These are phyloP conservation scores for Uloborus diversus DNA, from an alignment of 1,140 invertebrate species.

Conservation along the genomic window DNA sequence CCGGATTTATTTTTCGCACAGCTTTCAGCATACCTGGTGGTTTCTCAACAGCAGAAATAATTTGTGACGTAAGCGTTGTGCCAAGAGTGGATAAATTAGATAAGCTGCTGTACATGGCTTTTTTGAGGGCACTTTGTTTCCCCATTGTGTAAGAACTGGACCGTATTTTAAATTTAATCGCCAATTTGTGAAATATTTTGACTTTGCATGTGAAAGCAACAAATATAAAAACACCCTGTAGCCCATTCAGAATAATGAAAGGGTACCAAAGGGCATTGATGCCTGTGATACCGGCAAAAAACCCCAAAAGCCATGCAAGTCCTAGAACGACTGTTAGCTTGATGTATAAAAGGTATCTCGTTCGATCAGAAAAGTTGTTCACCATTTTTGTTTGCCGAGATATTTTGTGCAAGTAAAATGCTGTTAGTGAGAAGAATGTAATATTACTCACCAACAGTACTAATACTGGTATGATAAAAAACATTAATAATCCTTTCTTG, in stretches of 20 bases:
- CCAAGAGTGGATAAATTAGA: no score
- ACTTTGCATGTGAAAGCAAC: conserved; percentile 66
- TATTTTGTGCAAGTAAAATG: conserved; percentile 61
- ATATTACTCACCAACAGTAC: conserved; percentile 67
- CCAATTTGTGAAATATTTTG: no score
- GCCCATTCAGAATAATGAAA: conserved; percentile 65
- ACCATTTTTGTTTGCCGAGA: conserved; percentile 36
- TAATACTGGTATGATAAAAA: conserved; percentile 68
- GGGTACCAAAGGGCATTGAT: conserved; percentile 61
- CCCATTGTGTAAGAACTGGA: no score
- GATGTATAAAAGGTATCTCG: conserved; percentile 66
- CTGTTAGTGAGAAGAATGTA: conserved; percentile 68
- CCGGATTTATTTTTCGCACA: no score
- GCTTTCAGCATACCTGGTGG: no score
- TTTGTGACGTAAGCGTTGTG: no score
- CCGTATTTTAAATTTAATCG: no score
- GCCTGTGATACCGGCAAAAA: conserved; percentile 62
- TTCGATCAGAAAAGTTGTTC: conserved; percentile 41
- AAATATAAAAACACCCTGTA: conserved; percentile 68
- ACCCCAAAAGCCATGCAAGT: conserved; percentile 67
- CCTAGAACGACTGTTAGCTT: conserved; percentile 69
- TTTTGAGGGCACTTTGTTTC: no score
- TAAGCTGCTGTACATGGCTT: no score
- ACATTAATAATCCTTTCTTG: conserved; percentile 67
- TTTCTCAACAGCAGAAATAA: no score